These are phyloP conservation scores for Podotricha telesiphe DNA, from an alignment of 2,888 invertebrate species.

Conservation along the genomic window DNA sequence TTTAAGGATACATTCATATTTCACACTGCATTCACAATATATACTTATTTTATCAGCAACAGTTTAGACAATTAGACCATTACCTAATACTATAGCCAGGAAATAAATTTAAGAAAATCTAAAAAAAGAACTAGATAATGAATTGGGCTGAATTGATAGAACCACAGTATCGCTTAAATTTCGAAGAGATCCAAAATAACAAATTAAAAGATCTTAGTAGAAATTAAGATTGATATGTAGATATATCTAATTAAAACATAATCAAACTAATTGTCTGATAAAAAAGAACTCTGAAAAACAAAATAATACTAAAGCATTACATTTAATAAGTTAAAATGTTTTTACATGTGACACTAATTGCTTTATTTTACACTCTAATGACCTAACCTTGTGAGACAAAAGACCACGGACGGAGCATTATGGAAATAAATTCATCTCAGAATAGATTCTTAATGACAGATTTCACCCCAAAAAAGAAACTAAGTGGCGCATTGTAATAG, in stretches of 20 bases:
- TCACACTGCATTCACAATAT: slow-evolving; percentile 58
- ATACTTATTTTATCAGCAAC: slow-evolving; percentile 11
- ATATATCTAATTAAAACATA: neutral
- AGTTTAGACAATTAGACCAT: neutral
- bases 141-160: neutral
- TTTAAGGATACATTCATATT: slow-evolving; percentile 67
- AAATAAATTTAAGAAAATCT: no score
- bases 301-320: slow-evolving; percentile 2
- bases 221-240: neutral
- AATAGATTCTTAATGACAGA: slow-evolving; percentile 47
- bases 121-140: neutral
- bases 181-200: neutral
- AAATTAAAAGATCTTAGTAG: neutral
- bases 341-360: slow-evolving; percentile 23
- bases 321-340: slow-evolving; percentile 26
- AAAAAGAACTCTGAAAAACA: neutral
- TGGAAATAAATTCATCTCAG: slow-evolving; percentile 42
- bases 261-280: slow-evolving; percentile 11
- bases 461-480: slow-evolving; percentile 41
- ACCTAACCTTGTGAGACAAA: slow-evolving; percentile 42
- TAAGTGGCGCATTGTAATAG: slow-evolving; percentile 21
- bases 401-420: slow-evolving; percentile 34
- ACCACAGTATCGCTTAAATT: neutral
- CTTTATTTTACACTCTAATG: slow-evolving; percentile 35
- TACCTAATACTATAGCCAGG: no score